Percentiles rank a stretch among this genome's conserved stretches.
Conservation (phyloP, 1,140 invertebrate genomes). For the Drosophila gunungcola region DNA sequence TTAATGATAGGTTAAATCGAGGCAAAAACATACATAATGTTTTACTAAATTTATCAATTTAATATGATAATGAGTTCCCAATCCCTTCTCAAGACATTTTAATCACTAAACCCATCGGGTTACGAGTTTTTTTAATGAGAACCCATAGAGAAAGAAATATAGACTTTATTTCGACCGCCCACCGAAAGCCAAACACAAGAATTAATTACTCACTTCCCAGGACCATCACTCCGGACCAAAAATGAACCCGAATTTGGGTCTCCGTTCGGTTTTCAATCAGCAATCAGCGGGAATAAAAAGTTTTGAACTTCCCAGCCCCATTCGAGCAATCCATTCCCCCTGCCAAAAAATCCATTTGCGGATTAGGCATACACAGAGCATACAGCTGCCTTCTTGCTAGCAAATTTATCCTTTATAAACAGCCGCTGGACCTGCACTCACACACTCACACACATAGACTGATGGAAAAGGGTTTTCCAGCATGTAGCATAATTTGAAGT, state of each 20-base stretch:
- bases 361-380: conserved; percentile 74
- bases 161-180: conserved; percentile 9
- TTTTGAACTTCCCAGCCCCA: conserved; percentile 23
- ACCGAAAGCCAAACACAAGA: conserved; percentile 40
- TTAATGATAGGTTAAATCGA: too few relatives aligned
- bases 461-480: conserved; percentile 19
- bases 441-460: conserved; percentile 12
- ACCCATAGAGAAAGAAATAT: conserved; percentile 35
- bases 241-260: conserved; percentile 28
- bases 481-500: conserved; percentile 73
- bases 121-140: conserved; percentile 18
- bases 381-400: conserved; percentile 56
- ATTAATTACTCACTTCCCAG: conserved; percentile 46
- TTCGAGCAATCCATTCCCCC: conserved; percentile 24
- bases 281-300: conserved; percentile 47
- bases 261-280: conserved; percentile 37
- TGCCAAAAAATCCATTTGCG: conserved; percentile 76
- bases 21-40: too few relatives aligned
- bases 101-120: conserved; percentile 10
- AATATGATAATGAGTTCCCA: too few relatives aligned
- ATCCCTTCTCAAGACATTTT: conserved; percentile 1
- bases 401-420: conserved; percentile 78
- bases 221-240: conserved; percentile 15
- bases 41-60: not conserved
- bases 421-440: conserved; percentile 57